Evolutionary conservation across 2,113 vertebrate genomes (phyloP), one percentile per base, ranked within the genome.

Genomic region (Microcebus murinus): DNA sequence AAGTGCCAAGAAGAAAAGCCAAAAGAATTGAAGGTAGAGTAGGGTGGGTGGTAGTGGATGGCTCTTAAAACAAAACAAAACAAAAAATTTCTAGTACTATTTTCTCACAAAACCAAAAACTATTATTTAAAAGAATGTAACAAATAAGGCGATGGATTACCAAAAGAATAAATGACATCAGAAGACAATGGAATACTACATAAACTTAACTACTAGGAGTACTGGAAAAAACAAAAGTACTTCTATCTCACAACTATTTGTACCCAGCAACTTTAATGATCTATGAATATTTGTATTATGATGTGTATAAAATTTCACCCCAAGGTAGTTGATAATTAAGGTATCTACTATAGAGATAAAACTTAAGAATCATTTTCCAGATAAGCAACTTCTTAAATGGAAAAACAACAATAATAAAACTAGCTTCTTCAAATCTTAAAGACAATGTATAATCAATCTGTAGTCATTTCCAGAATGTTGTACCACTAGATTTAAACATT

Each of bases 261-360:
- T 4, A 42, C 21, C 5, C 34, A 95, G 74, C 6, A 29, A 79
- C 21, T 94, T 93, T 71, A 77, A 89, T 83, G 50, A 27, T 4
- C 48, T 63, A 95, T 45, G 39, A 88, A 68, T 74, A 92, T 10
- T 20, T 70, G 4, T 71, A 96, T 85, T 67, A 52, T 67, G 14
- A 55, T 57, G 8, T 70, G 12, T 31, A 77, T 68, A 52, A 95
- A 96, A 92, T 91, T 94, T 95, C 21, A 90, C 6, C 31, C 42
- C 59, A 94, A 81, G 29, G 70, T 27, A 96, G 88, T 90, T 81
- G n/a, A 94, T 86, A 85, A 94, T 57, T 97, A 90, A 91, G 57
- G 48, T 88, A 85, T 68, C 45, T 55, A 61, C 10, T 68, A 91
- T 9, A 90, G 52, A 96, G 65, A 80, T 71, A 96, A 94, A 96